Base-by-base conservation (phyloP, 1,140 invertebrate species). In the Arion vulgaris region DNA sequence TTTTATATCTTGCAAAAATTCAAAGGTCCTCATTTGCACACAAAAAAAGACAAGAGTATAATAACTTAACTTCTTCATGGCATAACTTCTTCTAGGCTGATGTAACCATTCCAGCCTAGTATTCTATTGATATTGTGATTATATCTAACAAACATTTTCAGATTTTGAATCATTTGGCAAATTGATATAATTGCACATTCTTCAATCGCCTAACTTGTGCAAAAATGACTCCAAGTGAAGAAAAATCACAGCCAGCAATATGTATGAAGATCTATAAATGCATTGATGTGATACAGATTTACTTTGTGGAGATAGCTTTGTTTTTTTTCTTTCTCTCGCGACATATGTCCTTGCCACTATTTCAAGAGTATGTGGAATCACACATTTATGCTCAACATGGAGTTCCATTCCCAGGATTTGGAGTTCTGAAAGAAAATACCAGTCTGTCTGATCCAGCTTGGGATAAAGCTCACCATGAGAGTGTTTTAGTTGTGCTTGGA, bases 291-390 rank as follows among this genome's bases (percentile, higher is more conserved):
- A 83, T 90, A 53, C 88, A 89, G 53, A 83, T 82, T 38, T 91
- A 89, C 72, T 82, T 89, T 57, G 90, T 91, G 0, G 90, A 91
- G 75, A 86, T 88, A 53, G 88, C 89, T 19, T 86, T 89, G 41
- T 90, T 90, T 49, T 86, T 86, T 62, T 91, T 89, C 79, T 91
- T 91, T 78, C 84, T 90, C 0, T 83, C 88, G 36, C 80, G 89
- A n/a, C 90, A 91, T 76, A 91, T 91, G 90, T 86, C 90, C 28
- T 73, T 91, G 28, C 90, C 90, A 0, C 81, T 91, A 38, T 91
- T 91, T 74, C 90, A 91, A 81, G 88, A 91, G 69, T 91, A 90
- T 85, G 89, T 90, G 4, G 85, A 88, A 72, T 73, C 85, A 0
- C 85, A 90, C 77, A 88, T 88, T 19, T 84, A 87, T 76, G 86